A percentile compares a stretch with the other conserved stretches of the same genome.
Conservation (phyloP, 2,888 invertebrate genomes). For the Onthophagus sagittarius region DNA sequence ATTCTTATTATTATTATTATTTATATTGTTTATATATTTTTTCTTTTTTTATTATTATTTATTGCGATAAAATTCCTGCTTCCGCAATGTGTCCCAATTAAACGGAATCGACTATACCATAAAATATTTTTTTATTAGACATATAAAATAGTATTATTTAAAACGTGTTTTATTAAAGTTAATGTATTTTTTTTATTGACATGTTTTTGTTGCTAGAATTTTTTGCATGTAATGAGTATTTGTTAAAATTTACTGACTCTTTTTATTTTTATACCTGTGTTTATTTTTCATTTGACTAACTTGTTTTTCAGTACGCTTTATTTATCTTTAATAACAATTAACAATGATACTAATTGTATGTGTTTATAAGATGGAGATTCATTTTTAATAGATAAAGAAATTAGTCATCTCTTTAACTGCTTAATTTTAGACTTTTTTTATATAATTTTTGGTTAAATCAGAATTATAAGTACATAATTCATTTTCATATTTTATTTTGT, state of each 20-base stretch:
- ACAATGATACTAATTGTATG: slow-evolving; percentile 17
- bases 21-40: too few species aligned
- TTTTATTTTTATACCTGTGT: slow-evolving; percentile 22
- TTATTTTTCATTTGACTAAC: slow-evolving; percentile 11
- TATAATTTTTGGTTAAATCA: not conserved
- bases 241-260: slow-evolving; percentile 21
- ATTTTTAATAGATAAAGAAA: slow-evolving; percentile 96
- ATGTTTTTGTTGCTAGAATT: not conserved
- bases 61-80: too few species aligned
- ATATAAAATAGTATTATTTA: too few species aligned
- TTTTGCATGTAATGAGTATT: slow-evolving; percentile 22
- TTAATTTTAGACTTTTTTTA: slow-evolving; percentile 46
- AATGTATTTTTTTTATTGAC: slow-evolving; percentile 4
- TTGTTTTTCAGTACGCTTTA: slow-evolving; percentile 2
- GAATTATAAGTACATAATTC: not conserved
- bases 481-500: slow-evolving; percentile 2
- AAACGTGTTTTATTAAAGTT: not conserved
- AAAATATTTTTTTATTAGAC: too few species aligned
- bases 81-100: too few species aligned
- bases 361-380: slow-evolving; percentile 85
- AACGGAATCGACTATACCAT: too few species aligned
- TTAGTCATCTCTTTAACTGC: slow-evolving; percentile 92
- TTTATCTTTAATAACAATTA: not conserved
- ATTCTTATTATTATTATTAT: too few species aligned
- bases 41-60: too few species aligned